Evolutionary conservation across 2,113 vertebrate genomes (phyloP), one percentile per base, ranked within the genome.

Genomic region (Leucopsar rothschildi): DNA sequence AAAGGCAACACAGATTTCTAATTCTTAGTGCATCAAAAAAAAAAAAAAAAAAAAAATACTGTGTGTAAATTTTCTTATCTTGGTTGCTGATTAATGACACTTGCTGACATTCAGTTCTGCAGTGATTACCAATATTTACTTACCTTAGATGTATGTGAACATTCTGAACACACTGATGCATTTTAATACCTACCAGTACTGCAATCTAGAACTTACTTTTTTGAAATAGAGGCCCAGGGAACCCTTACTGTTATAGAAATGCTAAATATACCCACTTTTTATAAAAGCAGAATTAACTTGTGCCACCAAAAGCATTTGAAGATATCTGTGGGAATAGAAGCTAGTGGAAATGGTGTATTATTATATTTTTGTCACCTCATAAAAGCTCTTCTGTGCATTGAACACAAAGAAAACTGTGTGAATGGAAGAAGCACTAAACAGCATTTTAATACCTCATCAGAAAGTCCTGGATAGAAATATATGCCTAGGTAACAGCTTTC

Each of bases 251-350:
- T 37, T 59, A 60, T 28, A 76, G 86, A 93, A 92, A 92, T 70
- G 60, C 47, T 93, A 96, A 94, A 88, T 84, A 84, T n/a, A 93
- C 10, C 35, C 50, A 73, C 93, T 97, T 88, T 86, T 42, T 71
- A 63, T 86, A 92, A 92, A 45, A 88, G 75, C 60, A 90, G 53
- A 88, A 94, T 96, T 97, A 97, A 92, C 71, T 90, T 44, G 16
- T 77, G 57, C 69, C 83, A 92, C 49, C 40, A 82, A 59, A 92
- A 85, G n/a, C 76, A 82, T 71, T n/a, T 92, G 81, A 91, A 96
- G 75, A 31, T 60, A 52, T 83, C 42, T 88, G 75, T 90, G 76
- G 71, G 82, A 92, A 94, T 72, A 95, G 31, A 75, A 91, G 35
- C 19, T 45, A 68, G 17, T 40, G 35, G n/a, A 95, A 96, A 93